Percentiles rank a stretch among this genome's conserved stretches.
These are phyloP conservation scores for Lordiphosa andalusiaca DNA, from an alignment of 2,888 invertebrate genomes.

Conservation along the genomic window DNA sequence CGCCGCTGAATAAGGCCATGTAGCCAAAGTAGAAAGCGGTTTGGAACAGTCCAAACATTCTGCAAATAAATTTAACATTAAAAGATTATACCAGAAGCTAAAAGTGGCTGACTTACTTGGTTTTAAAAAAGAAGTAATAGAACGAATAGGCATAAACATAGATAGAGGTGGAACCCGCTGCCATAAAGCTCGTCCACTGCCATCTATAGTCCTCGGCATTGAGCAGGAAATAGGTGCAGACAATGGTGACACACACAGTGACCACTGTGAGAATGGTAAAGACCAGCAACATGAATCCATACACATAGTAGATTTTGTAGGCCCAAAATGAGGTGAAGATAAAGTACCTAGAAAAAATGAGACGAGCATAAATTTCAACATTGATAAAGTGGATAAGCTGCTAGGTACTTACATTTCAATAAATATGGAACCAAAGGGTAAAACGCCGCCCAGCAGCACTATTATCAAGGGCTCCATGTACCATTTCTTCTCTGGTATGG, in stretches of 20 bases:
- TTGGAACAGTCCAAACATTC: conserved; percentile 99
- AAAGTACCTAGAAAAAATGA: conserved; percentile 87
- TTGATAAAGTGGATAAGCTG: neutral
- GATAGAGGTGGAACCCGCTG: conserved; percentile 97
- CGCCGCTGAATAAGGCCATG: conserved; percentile 98
- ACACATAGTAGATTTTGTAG: conserved; percentile 99
- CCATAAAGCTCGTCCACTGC: conserved; percentile 99
- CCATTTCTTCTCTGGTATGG: conserved; percentile 95
- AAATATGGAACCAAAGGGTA: conserved; percentile 99
- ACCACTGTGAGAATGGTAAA: conserved; percentile 98
- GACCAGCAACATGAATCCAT: conserved; percentile 98
- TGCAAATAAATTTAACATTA: conserved; percentile 75
- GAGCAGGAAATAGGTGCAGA: conserved; percentile 98
- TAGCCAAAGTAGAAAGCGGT: conserved; percentile 99
- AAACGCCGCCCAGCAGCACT: conserved; percentile 95
- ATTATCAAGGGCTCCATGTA: conserved; percentile 98
- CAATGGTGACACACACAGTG: conserved; percentile 99
- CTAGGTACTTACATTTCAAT: conserved; percentile 93
- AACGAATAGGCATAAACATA: conserved; percentile 99
- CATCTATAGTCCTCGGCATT: conserved; percentile 99
- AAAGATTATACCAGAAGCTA: too few species aligned
- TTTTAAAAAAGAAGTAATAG: conserved; percentile 99
- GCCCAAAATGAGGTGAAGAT: conserved; percentile 99
- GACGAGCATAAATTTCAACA: neutral
- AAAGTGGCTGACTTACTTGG: conserved; percentile 87